Conservation (phyloP, 2,113 vertebrate species). For the Mus pahari region DNA sequence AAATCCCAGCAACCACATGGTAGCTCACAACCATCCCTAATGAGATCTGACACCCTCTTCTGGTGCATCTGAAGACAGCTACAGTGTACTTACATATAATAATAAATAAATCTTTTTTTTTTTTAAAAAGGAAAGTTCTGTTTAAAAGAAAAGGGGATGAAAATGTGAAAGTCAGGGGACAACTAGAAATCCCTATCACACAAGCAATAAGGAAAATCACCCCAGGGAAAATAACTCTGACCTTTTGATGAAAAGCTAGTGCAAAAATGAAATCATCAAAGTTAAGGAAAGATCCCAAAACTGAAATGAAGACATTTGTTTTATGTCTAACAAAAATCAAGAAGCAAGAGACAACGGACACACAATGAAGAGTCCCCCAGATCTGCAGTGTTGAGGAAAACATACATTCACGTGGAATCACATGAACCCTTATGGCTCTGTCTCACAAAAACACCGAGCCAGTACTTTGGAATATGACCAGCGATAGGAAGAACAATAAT, state of each 20-base stretch:
- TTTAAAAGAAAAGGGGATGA: neutral
- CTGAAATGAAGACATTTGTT: slow-evolving; percentile 39
- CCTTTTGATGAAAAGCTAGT: slow-evolving; percentile 23
- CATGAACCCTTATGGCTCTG: neutral
- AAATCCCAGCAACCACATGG: too few relatives aligned
- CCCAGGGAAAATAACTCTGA: slow-evolving; percentile 32
- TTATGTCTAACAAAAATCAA: slow-evolving; percentile 58
- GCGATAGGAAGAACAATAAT: neutral
- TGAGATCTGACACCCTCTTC: too few relatives aligned
- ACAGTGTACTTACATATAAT: too few relatives aligned
- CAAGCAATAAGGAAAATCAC: slow-evolving; percentile 34
- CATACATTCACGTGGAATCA: neutral
- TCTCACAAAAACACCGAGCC: slow-evolving; percentile 27
- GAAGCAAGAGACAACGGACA: slow-evolving; percentile 46
- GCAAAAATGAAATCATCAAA: slow-evolving; percentile 60
- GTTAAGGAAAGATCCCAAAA: slow-evolving; percentile 51
- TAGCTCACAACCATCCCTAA: too few relatives aligned
- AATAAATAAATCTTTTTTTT: too few relatives aligned
- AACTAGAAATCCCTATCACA: slow-evolving; percentile 44
- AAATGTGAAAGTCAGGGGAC: neutral
- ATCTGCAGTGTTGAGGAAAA: slow-evolving; percentile 32
- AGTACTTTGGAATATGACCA: slow-evolving; percentile 6
- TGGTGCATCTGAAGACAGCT: too few relatives aligned
- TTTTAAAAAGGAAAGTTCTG: slow-evolving; percentile 55
- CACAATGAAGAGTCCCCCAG: slow-evolving; percentile 32